Percentiles rank a stretch among this genome's conserved stretches.
Evolutionary conservation across 2,797 vertebrate species (phyloP).

Genomic region (Odontamblyopus lacepedii): DNA sequence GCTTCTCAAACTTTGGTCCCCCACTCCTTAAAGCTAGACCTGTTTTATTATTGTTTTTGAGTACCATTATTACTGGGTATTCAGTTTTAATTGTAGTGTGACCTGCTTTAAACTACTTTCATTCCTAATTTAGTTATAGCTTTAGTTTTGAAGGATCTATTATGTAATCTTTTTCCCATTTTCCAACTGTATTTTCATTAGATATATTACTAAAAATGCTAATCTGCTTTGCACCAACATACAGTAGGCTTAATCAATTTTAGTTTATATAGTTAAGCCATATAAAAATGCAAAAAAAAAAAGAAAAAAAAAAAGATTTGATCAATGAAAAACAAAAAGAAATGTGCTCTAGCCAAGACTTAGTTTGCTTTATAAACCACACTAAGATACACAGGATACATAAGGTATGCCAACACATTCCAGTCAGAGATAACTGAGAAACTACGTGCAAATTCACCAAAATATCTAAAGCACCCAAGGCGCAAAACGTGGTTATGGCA

Average conservation of each 20-base stretch:
- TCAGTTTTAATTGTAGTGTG: not conserved
- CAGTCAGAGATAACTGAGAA: conserved; percentile 24
- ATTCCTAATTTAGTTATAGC: not conserved
- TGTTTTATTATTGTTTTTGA: not conserved
- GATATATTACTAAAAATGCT: too few relatives aligned
- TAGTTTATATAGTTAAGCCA: not conserved
- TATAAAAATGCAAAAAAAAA: not conserved
- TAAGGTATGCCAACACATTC: conserved; percentile 22
- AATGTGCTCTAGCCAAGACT: not conserved
- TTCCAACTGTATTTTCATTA: too few relatives aligned
- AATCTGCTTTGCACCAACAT: not conserved
- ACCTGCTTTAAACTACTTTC: not conserved
- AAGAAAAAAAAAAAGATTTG: conserved; percentile 1
- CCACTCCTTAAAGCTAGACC: not conserved
- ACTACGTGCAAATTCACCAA: conserved; percentile 17
- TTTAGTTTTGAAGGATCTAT: not conserved
- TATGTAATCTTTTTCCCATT: not conserved
- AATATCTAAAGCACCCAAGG: conserved; percentile 14
- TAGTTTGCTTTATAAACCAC: conserved; percentile 17
- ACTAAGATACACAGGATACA: conserved; percentile 8
- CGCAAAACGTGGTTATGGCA: conserved; percentile 13
- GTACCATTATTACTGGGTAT: not conserved
- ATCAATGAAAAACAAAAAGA: not conserved
- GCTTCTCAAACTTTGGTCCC: not conserved
- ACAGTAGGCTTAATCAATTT: not conserved